Base-by-base conservation (phyloP, 2,113 vertebrate genomes). In the Lampris megalopsis region DNA sequence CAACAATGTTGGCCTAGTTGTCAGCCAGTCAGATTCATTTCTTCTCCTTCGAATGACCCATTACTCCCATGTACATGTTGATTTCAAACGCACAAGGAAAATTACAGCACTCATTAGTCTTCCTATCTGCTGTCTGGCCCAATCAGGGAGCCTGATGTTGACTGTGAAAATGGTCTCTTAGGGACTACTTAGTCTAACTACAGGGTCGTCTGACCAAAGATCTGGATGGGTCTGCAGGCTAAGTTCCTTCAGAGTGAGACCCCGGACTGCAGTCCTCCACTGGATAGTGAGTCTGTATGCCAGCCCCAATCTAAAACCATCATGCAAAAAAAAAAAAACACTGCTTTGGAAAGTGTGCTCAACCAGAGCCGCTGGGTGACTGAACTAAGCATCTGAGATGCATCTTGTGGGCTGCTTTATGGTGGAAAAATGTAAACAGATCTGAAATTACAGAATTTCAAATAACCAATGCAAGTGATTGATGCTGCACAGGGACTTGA, bases 111-210 rank as follows among this genome's bases (percentile, higher is more conserved):
- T 9, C 45, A 86, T 81, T 69, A 77, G 64, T 86, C 69, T 76
- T 9, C 36, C 42, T 47, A 71, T 82, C 63, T 5, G 2, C 76
- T 74, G 66, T 81, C 77, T 68, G 63, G 49, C 48, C 67, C 82
- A 78, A 88, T 86, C 82, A 86, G 42, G 57, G 45, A 76, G 85
- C 58, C 72, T 43, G 54, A 4, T 75, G 75, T 73, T 85, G 82
- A 83, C 59, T 66, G 65, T 73, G 61, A 68, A 88, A 86, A 85
- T 65, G 74, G 68, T 73, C 73, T 82, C 49, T 75, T 83, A 81
- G 63, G 75, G 75, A 68, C 68, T 69, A 59, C 75, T 35, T 42
- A 66, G 36, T 78, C 80, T 62, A 24, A 24, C 63, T 45, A 72
- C n/a, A 56, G 11, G 72, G 63, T 36, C 71, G 24, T 73, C 50